phyloP scores from a whole-genome alignment of 1,140 invertebrate species.

The Microplitis demolitor region DNA sequence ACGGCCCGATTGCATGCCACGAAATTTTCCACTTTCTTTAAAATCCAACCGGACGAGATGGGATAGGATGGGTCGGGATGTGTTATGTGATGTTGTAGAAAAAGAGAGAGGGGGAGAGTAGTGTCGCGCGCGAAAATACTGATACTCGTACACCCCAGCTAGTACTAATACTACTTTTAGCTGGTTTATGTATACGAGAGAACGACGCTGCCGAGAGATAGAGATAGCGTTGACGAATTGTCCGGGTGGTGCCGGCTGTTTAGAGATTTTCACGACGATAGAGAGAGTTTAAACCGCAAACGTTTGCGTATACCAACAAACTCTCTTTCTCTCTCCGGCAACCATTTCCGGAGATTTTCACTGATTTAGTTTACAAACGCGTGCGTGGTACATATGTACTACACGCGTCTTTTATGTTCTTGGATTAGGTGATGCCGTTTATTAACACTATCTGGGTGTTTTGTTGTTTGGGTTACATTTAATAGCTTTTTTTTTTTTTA shows the following conservation, averaged over 20 bases:
- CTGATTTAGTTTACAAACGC: constrained; percentile 32
- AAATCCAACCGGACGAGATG: constrained; percentile 46
- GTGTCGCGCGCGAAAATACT: no score
- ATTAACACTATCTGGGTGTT: constrained; percentile 17
- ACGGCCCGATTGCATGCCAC: constrained; percentile 16
- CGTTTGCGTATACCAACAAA: constrained; percentile 17
- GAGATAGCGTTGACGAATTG: constrained; percentile 57
- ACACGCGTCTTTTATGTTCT: constrained; percentile 18
- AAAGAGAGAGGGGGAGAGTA: no score
- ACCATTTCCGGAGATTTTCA: constrained; percentile 26
- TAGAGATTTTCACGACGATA: constrained; percentile 44
- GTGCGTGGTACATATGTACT: neutral
- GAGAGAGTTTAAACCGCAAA: constrained; percentile 28
- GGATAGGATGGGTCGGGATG: no score
- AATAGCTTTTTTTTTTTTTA: no score
- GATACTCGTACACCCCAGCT: neutral
- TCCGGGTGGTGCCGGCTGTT: constrained; percentile 30
- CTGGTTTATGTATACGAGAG: neutral
- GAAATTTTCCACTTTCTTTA: constrained; percentile 60
- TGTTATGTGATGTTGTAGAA: no score
- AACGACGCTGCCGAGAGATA: constrained; percentile 17
- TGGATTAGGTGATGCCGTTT: constrained; percentile 22
- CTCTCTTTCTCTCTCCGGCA: no score
- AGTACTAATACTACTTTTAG: no score
- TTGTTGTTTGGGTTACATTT: no score